Conservation (phyloP, 2,797 vertebrate genomes). For the Falco biarmicus region DNA sequence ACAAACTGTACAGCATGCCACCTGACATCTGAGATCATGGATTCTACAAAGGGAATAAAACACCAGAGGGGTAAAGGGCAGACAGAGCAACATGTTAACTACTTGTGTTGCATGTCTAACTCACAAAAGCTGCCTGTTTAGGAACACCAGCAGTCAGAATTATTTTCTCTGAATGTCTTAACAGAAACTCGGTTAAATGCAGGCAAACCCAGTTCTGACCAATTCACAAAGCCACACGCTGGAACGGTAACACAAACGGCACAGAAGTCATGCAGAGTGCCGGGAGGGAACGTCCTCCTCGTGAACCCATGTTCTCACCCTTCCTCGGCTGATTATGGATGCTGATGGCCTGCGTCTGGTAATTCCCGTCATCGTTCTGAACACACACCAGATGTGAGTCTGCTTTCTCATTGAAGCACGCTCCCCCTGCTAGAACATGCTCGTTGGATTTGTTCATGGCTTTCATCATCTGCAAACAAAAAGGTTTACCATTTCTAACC, state of each 20-base stretch:
- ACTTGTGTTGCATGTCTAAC: not conserved
- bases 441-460: constrained; percentile 99
- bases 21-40: not conserved
- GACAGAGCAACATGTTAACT: fast-evolving
- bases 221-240: not conserved
- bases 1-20: not conserved
- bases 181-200: not conserved
- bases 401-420: constrained; percentile 94
- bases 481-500: not conserved
- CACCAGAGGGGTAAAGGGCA: not conserved
- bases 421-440: constrained; percentile 95
- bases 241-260: not conserved
- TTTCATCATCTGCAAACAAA: constrained; percentile 92
- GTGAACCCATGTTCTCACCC: constrained; percentile 75
- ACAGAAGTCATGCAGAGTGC: not conserved
- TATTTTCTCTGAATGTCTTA: not conserved
- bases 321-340: constrained; percentile 97
- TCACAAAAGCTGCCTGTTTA: not conserved
- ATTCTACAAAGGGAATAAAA: not conserved
- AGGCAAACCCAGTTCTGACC: not conserved
- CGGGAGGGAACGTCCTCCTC: not conserved
- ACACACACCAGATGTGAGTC: constrained; percentile 98
- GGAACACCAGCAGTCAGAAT: fast-evolving
- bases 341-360: constrained; percentile 99
- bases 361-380: constrained; percentile 97